phyloP scores from a whole-genome alignment of 2,113 vertebrate species.

The Otocyon megalotis region DNA sequence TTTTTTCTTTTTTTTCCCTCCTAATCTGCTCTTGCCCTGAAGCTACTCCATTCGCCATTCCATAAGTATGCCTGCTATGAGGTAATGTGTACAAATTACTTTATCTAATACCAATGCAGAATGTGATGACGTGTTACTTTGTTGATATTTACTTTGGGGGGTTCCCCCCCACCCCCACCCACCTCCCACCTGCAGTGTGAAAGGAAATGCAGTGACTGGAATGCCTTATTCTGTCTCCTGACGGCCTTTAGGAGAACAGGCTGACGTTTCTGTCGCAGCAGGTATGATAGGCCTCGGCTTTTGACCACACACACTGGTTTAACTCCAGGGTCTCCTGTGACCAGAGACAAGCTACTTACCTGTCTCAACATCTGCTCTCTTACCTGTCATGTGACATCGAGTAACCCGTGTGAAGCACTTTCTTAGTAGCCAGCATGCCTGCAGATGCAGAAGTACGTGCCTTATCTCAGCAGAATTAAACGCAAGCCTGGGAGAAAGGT shows the following conservation, averaged over 20 bases:
- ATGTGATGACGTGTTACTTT: not conserved
- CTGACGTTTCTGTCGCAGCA: not conserved
- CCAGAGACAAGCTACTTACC: not conserved
- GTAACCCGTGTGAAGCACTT: not conserved
- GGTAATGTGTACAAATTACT: conserved; percentile 88
- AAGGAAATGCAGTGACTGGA: not conserved
- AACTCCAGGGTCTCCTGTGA: not conserved
- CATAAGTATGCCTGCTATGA: conserved; percentile 99
- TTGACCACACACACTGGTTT: not conserved
- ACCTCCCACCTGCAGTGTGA: not conserved
- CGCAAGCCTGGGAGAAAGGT: not conserved
- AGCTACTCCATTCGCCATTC: conserved; percentile 97
- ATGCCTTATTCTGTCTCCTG: not conserved
- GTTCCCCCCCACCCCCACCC: not conserved
- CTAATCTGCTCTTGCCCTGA: conserved; percentile 87
- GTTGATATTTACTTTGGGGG: not conserved
- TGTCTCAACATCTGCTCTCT: not conserved
- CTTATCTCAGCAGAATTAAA: not conserved
- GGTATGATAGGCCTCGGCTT: not conserved
- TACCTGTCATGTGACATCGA: not conserved
- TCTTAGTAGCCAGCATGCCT: not conserved
- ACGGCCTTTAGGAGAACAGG: not conserved
- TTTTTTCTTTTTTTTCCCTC: conserved; percentile 59
- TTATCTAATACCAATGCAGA: conserved; percentile 31
- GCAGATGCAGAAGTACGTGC: not conserved